phyloP scores from a whole-genome alignment of 2,113 vertebrate species.

The Rhagologus leucostigma region DNA sequence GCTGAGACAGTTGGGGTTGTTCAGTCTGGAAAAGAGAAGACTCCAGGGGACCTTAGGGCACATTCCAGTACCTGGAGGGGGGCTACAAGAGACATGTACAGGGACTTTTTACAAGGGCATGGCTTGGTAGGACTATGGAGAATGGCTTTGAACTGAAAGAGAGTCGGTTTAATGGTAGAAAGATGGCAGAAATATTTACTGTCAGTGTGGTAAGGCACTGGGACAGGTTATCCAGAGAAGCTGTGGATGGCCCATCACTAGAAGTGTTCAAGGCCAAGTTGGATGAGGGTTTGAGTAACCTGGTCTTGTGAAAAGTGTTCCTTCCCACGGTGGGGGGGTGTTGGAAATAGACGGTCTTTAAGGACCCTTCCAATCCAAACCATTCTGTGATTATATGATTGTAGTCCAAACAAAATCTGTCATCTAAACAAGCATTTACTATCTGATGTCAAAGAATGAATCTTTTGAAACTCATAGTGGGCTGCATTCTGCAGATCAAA shows the following conservation, averaged over 20 bases:
- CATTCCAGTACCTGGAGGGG: not conserved
- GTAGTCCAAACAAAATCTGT: not conserved
- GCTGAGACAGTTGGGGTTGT: not conserved
- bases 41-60: not conserved
- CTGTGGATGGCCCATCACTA: too few species aligned
- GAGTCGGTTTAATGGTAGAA: not conserved
- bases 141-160: not conserved
- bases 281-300: not conserved
- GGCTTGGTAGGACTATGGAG: not conserved
- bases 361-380: not conserved
- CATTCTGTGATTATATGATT: not conserved
- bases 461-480: not conserved
- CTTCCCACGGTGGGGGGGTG: rapidly evolving
- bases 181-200: not conserved
- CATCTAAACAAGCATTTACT: not conserved
- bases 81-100: not conserved
- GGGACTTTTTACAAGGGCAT: not conserved
- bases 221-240: not conserved
- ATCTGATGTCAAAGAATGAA: not conserved
- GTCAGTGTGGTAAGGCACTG: not conserved
- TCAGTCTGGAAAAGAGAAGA: not conserved
- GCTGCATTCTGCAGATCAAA: not conserved
- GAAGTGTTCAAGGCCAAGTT: not conserved
- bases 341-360: not conserved
- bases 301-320: not conserved